These are phyloP conservation scores for Amphimedon queenslandica DNA, from an alignment of 37 sponge, comb jelly and placozoan genomes.

Conservation along the genomic window DNA sequence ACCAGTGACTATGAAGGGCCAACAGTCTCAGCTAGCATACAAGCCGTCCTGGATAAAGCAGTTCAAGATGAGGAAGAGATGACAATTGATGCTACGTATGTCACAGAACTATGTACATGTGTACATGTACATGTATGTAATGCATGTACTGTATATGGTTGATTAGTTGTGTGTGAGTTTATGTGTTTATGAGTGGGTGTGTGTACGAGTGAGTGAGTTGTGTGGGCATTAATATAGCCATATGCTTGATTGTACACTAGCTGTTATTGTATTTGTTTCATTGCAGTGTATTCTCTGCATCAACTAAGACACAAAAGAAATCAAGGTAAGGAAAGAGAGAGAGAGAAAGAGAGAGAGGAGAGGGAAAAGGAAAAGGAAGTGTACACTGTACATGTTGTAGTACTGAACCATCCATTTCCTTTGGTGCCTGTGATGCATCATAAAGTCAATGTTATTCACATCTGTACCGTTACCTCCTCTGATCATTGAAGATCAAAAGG, in stretches of 20 bases:
- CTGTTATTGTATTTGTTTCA: too few relatives aligned
- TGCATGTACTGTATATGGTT: not conserved
- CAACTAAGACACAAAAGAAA: too few relatives aligned
- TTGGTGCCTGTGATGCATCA: too few relatives aligned
- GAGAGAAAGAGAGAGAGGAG: too few relatives aligned
- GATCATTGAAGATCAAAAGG: too few relatives aligned
- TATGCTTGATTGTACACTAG: not conserved
- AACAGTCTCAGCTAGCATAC: slow-evolving; percentile 65
- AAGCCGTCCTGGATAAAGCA: slow-evolving; percentile 84
- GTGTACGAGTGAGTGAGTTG: not conserved
- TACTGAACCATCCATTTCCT: too few relatives aligned
- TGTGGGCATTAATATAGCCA: not conserved
- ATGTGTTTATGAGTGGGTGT: not conserved
- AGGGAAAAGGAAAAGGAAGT: too few relatives aligned
- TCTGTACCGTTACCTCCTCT: too few relatives aligned
- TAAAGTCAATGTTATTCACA: too few relatives aligned
- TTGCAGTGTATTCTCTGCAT: too few relatives aligned
- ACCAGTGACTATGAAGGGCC: slow-evolving; percentile 92
- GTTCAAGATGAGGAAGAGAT: slow-evolving; percentile 88
- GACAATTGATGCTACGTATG: slow-evolving; percentile 77
- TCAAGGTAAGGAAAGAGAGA: too few relatives aligned
- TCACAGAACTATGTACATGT: not conserved
- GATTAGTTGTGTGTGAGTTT: not conserved
- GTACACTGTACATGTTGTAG: too few relatives aligned
- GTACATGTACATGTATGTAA: not conserved